Conservation (phyloP, 2,113 vertebrate genomes). For the Alligator sinensis region DNA sequence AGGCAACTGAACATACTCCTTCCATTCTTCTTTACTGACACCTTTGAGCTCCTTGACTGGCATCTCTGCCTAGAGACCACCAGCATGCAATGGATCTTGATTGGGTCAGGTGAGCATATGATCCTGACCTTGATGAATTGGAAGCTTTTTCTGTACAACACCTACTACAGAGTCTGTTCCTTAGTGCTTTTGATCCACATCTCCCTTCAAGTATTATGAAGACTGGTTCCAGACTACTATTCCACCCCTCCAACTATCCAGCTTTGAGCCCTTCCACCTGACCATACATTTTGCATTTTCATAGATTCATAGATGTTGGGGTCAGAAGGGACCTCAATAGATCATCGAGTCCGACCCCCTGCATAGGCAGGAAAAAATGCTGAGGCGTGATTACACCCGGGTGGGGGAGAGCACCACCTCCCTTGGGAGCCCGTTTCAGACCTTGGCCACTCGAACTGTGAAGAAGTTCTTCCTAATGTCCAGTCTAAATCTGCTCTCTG, state of each 20-base stretch:
- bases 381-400: too few species aligned
- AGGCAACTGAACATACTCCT: neutral
- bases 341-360: too few species aligned
- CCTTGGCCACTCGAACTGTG: too few species aligned
- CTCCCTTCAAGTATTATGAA: neutral
- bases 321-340: too few species aligned
- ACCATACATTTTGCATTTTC: neutral
- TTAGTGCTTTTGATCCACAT: neutral
- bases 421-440: too few species aligned
- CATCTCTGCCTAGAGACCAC: neutral
- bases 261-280: neutral
- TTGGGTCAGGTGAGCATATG: neutral
- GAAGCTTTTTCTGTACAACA: neutral
- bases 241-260: neutral
- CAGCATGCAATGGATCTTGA: neutral
- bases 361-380: too few species aligned
- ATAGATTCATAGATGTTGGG: too few species aligned
- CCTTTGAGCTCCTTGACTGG: neutral
- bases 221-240: neutral
- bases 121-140: fast-evolving
- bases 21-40: neutral
- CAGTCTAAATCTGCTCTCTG: too few species aligned
- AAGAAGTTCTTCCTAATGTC: too few species aligned
- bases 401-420: too few species aligned
- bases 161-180: neutral